Conservation (phyloP, 2,888 invertebrate species). For the Unio delphinus region DNA sequence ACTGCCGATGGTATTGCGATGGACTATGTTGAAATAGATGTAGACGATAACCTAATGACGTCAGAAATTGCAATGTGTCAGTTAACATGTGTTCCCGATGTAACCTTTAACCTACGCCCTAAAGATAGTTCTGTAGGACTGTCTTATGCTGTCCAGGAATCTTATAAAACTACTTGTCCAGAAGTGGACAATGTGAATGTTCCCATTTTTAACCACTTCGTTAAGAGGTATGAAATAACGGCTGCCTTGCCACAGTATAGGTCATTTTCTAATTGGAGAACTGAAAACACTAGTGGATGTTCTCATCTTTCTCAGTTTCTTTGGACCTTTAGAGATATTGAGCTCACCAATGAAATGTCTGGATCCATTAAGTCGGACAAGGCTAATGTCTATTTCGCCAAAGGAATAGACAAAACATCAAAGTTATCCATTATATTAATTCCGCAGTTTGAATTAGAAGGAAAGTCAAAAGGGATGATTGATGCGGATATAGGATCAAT, state of each 20-base stretch:
- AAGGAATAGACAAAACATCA: constrained; percentile 12
- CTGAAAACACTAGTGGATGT: constrained; percentile 42
- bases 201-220: constrained; percentile 42
- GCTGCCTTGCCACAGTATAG: constrained; percentile 44
- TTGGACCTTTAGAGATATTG: constrained; percentile 42
- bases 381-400: constrained; percentile 24
- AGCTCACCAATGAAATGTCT: constrained; percentile 1
- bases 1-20: constrained; percentile 41
- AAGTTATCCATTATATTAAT: constrained; percentile 22
- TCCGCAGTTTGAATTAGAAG: constrained; percentile 40
- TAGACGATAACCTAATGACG: constrained; percentile 38
- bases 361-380: constrained; percentile 11
- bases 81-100: constrained; percentile 36
- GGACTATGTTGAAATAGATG: constrained; percentile 39
- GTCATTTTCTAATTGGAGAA: constrained; percentile 41
- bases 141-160: constrained; percentile 39
- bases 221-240: constrained; percentile 41
- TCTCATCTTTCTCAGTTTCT: constrained; percentile 39
- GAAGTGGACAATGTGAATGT: constrained; percentile 53
- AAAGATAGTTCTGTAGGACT: constrained; percentile 19
- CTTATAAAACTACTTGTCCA: constrained; percentile 50
- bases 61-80: constrained; percentile 41
- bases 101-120: constrained; percentile 19
- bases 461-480: constrained; percentile 44
- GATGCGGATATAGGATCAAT: constrained; percentile 52